Evolutionary conservation across 2,888 invertebrate genomes (phyloP), one percentile per base, ranked within the genome.

Genomic region (Melanchra persicariae): DNA sequence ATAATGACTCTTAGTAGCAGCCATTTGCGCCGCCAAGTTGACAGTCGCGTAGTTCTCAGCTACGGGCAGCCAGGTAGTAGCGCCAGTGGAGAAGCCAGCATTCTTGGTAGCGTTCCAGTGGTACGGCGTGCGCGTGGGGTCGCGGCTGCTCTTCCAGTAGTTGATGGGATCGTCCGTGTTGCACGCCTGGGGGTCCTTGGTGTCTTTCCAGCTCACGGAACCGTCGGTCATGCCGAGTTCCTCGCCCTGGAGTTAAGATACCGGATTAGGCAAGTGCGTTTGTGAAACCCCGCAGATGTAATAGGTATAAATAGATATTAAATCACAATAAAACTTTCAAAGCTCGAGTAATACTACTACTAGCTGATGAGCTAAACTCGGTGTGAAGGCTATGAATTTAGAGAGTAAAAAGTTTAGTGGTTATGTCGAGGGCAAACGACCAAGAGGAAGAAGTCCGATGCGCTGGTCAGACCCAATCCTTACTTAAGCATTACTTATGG

Each of bases 171-270:
- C 97, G 51, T 97, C 97, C 0, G 97, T 96, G 85, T 97, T 97
- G 86, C 97, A 97, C 4, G 97, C 97, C 6, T 96, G 96, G 0
- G 97, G 97, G 91, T 97, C 98, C 1, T 96, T 92, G 0, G 97
- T 97, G 71, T 97, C 96, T 17, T 96, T 92, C 96, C 97, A 97
- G 7, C 96, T 96, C n/a, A 97, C 95, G 85, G 91, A 90, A 1
- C 96, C 96, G 87, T 98, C 97, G 0, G 96, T 95, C 98, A 98
- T 98, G 15, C 98, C 98, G 66, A 98, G 96, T 91, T 98, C 98
- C 89, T 98, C 98, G 1, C 98, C 98, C 93, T 98, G 96, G 22
- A 58, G 64, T n/a, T 5, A 2, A 15, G 4, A 2, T 8, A 9
- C 6, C 9, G 5, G 24, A 8, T 26, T 15, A 3, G 19, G 8